phyloP scores from a whole-genome alignment of 2,888 invertebrate genomes.

The Hypena proboscidalis region DNA sequence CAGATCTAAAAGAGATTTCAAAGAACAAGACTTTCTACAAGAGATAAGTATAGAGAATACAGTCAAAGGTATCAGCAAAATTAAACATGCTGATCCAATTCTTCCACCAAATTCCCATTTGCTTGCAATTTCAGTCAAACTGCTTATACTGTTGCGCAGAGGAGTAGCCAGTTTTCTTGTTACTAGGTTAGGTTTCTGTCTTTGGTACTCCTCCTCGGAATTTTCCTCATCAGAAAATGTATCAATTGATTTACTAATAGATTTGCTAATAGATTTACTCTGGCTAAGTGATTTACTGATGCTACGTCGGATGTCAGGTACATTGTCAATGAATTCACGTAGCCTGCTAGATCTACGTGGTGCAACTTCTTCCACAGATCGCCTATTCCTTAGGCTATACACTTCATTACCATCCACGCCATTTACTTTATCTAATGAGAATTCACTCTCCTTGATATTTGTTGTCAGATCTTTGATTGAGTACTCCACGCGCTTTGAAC shows the following conservation, averaged over 20 bases:
- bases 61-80: constrained; percentile 66
- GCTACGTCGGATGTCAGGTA: constrained; percentile 66
- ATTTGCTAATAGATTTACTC: constrained; percentile 70
- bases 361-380: constrained; percentile 59
- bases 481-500: constrained; percentile 68
- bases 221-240: constrained; percentile 73
- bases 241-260: constrained; percentile 69
- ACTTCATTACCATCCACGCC: constrained; percentile 59
- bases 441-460: constrained; percentile 45
- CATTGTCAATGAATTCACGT: constrained; percentile 61
- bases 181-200: constrained; percentile 58
- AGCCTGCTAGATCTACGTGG: constrained; percentile 70
- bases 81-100: constrained; percentile 60
- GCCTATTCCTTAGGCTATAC: constrained; percentile 63
- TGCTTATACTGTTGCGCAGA: constrained; percentile 59
- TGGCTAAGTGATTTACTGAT: constrained; percentile 64
- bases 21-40: constrained; percentile 68
- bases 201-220: constrained; percentile 59
- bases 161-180: constrained; percentile 77
- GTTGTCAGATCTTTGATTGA: constrained; percentile 63
- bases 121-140: constrained; percentile 49
- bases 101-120: constrained; percentile 77
- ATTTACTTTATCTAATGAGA: constrained; percentile 58
- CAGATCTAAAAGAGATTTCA: constrained; percentile 52
- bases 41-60: constrained; percentile 65